Evolutionary conservation across 2,113 vertebrate genomes (phyloP), one percentile per base, ranked within the genome.

Genomic region (Prunella fulvescens): DNA sequence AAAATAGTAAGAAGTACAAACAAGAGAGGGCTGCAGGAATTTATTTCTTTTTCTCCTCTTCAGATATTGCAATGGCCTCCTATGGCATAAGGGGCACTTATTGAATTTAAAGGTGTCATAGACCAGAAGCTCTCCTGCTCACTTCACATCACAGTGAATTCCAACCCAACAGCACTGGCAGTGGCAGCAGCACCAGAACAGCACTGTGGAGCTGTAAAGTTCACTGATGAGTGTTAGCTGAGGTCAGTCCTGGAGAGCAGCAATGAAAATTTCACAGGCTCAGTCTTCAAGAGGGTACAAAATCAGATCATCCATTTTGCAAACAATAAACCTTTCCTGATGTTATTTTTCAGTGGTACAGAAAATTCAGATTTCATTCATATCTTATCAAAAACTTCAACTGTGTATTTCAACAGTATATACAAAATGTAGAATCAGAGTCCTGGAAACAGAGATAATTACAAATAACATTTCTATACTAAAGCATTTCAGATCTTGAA

Each of bases 21-120:
- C 25, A 80, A 88, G 81, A 82, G 42, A 92, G 31, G 67, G 39
- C 50, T 92, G 56, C 22, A 76, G 71, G 81, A 89, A 70, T 78
- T 58, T 44, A 12, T 56, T 91, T 93, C n/a, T 57, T 91, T 66
- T 83, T 56, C 58, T 79, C 51, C 73, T 90, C 65, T 95, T 95
- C 85, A 78, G 72, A 82, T 80, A 82, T 61, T 66, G 19, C 42
- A 40, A 48, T 69, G 72, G 89, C 89, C 83, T 97, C 94, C 96
- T 47, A 50, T 62, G 35, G 50, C 74, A 94, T 19, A 69, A 76
- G 72, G 95, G 91, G 57, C 91, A 96, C 80, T 97, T 95, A 98
- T 58, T 97, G 95, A 97, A 97, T 96, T 96, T 96, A 96, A 97
- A 95, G 82, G 71, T 81, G 44, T 65, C 95, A 92, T 88, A 96